These are phyloP conservation scores for Hipposideros larvatus DNA, from an alignment of 2,797 vertebrate species.

Conservation along the genomic window DNA sequence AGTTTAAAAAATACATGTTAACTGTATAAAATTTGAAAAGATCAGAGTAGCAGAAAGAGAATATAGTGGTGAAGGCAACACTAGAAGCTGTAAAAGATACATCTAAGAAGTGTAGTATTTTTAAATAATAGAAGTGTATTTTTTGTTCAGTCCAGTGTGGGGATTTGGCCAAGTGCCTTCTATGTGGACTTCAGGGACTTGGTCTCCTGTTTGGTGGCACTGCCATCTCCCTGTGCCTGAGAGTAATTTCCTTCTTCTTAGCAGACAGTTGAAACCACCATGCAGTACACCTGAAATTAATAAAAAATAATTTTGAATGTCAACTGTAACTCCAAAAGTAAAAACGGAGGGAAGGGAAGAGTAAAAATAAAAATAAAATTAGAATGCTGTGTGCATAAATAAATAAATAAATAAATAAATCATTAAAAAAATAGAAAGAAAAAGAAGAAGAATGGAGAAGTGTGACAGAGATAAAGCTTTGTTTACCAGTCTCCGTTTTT, in stretches of 20 bases:
- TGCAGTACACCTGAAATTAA: no score
- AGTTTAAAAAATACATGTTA: neutral
- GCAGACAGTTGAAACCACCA: neutral
- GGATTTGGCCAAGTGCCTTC: neutral
- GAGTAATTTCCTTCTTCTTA: neutral
- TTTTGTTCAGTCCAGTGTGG: neutral
- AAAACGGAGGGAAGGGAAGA: no score
- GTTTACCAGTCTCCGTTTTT: neutral
- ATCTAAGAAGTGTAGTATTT: neutral
- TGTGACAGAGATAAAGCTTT: neutral
- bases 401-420: no score
- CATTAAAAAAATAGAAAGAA: no score
- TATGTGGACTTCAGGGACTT: neutral
- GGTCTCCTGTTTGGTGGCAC: neutral
- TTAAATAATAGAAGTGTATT: neutral
- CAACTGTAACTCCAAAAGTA: no score
- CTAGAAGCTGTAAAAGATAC: neutral
- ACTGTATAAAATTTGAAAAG: neutral
- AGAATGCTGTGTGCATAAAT: no score
- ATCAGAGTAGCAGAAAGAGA: neutral
- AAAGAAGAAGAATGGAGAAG: neutral
- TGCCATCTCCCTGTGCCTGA: neutral
- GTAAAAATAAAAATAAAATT: no score
- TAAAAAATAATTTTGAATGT: no score
- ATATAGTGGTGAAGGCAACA: neutral